Evolutionary conservation across 2,113 vertebrate species (phyloP), one percentile per base, ranked within the genome.

Genomic region (Procavia capensis): DNA sequence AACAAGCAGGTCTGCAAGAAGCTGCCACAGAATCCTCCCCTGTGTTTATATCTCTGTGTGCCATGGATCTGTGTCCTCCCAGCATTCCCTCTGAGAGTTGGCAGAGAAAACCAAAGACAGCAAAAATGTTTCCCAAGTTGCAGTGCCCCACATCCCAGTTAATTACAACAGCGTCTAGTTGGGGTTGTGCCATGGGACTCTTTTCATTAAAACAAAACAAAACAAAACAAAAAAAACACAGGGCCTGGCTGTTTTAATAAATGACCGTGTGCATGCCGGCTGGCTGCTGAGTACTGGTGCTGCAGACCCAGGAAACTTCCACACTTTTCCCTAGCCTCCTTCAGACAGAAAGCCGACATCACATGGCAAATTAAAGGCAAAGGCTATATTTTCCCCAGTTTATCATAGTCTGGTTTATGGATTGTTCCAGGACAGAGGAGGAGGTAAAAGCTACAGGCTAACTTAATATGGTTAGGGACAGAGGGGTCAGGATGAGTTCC

Each of bases 121-220:
- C 45, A 36, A 34, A 66, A 70, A 70, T 0, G 47, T 84, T 94
- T 94, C 91, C 91, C 79, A 96, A 91, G 13, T 20, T 95, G 96
- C 81, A 75, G 91, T 76, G 57, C 94, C 94, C 74, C 1, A 14
- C 72, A 59, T 97, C 81, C 87, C 94, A 79, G 88, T 97, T 98
- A 98, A 97, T 98, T 98, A 98, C 93, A 98, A 91, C 95, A 80
- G 61, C 81, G 64, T 97, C 79, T 91, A 93, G 66, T 96, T 86
- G 76, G 93, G 59, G 41, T 95, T 95, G 88, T 93, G 96, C 94
- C 70, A 20, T 74, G 94, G 97, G 95, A 96, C 92, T 96, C 90
- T 29, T 75, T 98, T 98, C 97, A 98, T 98, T 98, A 97, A 98
- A 98, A 97, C 79, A 54, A 93, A 97, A 89, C 76, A 39, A 92